Evolutionary conservation across 2,888 invertebrate genomes (phyloP).

Genomic region (Electrophaes corylata): DNA sequence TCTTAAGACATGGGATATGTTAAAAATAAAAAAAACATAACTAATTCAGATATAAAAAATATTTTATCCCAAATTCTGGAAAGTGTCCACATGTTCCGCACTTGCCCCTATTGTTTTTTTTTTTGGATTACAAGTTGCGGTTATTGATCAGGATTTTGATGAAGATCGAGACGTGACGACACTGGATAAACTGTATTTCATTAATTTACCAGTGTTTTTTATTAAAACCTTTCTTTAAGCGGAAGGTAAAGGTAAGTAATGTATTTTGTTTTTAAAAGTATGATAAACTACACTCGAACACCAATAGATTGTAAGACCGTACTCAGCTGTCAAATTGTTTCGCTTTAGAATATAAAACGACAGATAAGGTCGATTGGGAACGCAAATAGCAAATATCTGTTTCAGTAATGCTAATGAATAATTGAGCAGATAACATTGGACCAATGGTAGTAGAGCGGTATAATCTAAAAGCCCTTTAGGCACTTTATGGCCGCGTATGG

Average conservation of each 20-base stretch:
- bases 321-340: constrained; percentile 20
- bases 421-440: constrained; percentile 54
- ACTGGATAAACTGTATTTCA: constrained; percentile 18
- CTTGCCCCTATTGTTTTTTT: too few species aligned
- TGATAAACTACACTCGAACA: constrained; percentile 12
- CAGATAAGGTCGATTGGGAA: constrained; percentile 29
- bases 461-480: constrained; percentile 45
- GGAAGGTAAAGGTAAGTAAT: too few species aligned
- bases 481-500: constrained; percentile 55
- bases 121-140: constrained; percentile 42
- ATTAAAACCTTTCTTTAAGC: too few species aligned
- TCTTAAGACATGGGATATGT: too few species aligned
- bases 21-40: too few species aligned
- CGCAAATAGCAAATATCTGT: constrained; percentile 35
- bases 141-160: constrained; percentile 34
- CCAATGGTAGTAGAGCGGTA: constrained; percentile 43
- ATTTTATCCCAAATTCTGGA: too few species aligned
- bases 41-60: too few species aligned
- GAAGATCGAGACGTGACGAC: constrained; percentile 29
- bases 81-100: too few species aligned
- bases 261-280: too few species aligned
- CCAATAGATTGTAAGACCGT: constrained; percentile 26
- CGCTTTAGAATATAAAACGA: constrained; percentile 23
- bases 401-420: constrained; percentile 36
- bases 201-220: too few species aligned